These are phyloP conservation scores for Edolisoma coerulescens DNA, from an alignment of 2,113 vertebrate species.

Conservation along the genomic window DNA sequence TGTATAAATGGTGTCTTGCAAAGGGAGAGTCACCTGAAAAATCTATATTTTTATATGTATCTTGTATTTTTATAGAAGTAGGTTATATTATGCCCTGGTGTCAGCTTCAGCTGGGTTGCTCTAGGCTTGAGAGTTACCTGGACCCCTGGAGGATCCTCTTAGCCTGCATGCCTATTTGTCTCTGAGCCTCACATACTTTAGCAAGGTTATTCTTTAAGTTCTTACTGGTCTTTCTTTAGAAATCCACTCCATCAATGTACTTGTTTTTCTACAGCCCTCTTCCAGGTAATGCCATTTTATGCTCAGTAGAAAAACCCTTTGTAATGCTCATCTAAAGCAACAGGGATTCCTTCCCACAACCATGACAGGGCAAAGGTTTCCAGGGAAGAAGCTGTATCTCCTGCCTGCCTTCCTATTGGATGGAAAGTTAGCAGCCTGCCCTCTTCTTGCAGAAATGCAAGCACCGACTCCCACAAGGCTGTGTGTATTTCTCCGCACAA, in stretches of 20 bases:
- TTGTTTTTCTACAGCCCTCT: background rate
- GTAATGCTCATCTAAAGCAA: background rate
- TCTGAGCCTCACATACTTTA: background rate
- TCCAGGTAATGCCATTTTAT: background rate
- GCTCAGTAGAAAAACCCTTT: background rate
- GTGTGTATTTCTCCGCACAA: background rate
- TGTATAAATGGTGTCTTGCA: background rate
- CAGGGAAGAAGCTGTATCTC: background rate
- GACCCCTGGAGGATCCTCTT: background rate
- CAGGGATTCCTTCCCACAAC: background rate
- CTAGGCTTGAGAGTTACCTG: background rate
- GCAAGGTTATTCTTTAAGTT: background rate
- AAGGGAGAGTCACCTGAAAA: background rate
- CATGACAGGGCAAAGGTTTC: background rate
- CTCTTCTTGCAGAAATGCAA: background rate
- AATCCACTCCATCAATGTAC: background rate
- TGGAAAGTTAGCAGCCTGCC: background rate
- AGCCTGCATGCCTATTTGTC: background rate
- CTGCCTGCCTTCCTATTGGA: background rate
- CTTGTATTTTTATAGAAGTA: background rate
- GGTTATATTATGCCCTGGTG: background rate
- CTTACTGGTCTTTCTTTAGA: background rate
- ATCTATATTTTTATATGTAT: background rate
- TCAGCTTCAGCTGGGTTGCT: background rate
- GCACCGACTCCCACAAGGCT: background rate